phyloP scores from a whole-genome alignment of 2,797 vertebrate species.

The Ctenochaetus hawaiiensis region DNA sequence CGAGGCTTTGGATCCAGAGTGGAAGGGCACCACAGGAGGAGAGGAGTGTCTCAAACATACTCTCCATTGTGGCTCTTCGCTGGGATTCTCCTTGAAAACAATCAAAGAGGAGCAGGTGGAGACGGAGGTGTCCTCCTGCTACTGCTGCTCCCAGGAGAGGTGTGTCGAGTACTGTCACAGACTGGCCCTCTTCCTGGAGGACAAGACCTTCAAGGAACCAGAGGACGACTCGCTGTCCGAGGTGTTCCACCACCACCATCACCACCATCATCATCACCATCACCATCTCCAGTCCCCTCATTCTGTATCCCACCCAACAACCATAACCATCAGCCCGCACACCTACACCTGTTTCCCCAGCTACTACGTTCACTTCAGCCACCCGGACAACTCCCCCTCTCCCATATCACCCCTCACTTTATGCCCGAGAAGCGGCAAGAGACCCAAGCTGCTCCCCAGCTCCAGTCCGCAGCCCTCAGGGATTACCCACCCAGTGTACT shows the following conservation, averaged over 20 bases:
- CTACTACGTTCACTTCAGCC: constrained; percentile 87
- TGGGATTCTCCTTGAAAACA: constrained; percentile 83
- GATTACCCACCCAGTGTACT: constrained; percentile 92
- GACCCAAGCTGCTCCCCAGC: constrained; percentile 86
- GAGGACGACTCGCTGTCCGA: constrained; percentile 89
- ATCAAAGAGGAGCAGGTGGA: constrained; percentile 87
- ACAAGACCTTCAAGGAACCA: constrained; percentile 90
- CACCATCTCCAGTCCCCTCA: constrained; percentile 86
- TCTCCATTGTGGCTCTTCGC: constrained; percentile 76
- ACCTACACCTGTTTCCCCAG: constrained; percentile 85
- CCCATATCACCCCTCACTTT: constrained; percentile 74
- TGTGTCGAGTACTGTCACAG: constrained; percentile 91
- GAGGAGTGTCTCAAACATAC: constrained; percentile 77
- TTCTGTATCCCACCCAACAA: constrained; percentile 76
- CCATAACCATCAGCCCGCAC: constrained; percentile 82
- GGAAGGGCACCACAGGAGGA: constrained; percentile 71
- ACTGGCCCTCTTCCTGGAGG: constrained; percentile 93
- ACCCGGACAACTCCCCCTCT: constrained; percentile 79
- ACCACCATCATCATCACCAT: constrained; percentile 81
- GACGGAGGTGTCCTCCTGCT: constrained; percentile 84
- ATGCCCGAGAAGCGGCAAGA: constrained; percentile 83
- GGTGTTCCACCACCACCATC: constrained; percentile 86
- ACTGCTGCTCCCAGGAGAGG: constrained; percentile 89
- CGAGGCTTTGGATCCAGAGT: constrained; percentile 75
- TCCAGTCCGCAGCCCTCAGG: constrained; percentile 87